Evolutionary conservation across 1,140 invertebrate genomes (phyloP).

Genomic region (Drosophila kohkoa): DNA sequence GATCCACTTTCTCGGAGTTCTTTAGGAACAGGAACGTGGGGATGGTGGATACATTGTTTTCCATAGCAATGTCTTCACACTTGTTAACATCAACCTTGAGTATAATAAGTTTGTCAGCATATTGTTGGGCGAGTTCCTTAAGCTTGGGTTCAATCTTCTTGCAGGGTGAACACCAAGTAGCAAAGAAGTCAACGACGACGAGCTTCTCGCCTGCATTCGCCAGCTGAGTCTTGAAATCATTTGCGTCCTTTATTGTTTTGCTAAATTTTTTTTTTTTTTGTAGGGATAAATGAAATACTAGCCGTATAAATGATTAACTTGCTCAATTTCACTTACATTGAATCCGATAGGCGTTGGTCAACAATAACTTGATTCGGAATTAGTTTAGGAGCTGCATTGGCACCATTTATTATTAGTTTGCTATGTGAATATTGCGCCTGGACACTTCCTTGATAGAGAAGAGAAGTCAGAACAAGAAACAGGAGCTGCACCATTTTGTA

Average conservation of each 20-base stretch:
- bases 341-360: not conserved
- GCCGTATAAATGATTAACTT: too few species aligned
- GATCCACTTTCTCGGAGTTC: conserved; percentile 89
- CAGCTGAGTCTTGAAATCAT: conserved; percentile 90
- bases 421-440: not conserved
- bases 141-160: conserved; percentile 95
- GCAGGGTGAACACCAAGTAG: conserved; percentile 96
- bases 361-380: conserved; percentile 4
- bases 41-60: conserved; percentile 95
- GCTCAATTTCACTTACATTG: not conserved
- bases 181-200: conserved; percentile 95
- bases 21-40: conserved; percentile 97
- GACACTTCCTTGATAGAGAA: not conserved
- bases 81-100: conserved; percentile 95
- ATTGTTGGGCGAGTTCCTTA: conserved; percentile 87
- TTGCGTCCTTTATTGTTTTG: conserved; percentile 18
- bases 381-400: not conserved
- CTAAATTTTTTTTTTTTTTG: not conserved
- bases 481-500: not conserved
- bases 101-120: conserved; percentile 86
- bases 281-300: too few species aligned
- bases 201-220: conserved; percentile 92
- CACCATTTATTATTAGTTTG: conserved; percentile 3
- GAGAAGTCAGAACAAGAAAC: not conserved
- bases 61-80: conserved; percentile 91